Base-by-base conservation (phyloP, 1,140 invertebrate species). In the Heliconius hewitsoni region DNA sequence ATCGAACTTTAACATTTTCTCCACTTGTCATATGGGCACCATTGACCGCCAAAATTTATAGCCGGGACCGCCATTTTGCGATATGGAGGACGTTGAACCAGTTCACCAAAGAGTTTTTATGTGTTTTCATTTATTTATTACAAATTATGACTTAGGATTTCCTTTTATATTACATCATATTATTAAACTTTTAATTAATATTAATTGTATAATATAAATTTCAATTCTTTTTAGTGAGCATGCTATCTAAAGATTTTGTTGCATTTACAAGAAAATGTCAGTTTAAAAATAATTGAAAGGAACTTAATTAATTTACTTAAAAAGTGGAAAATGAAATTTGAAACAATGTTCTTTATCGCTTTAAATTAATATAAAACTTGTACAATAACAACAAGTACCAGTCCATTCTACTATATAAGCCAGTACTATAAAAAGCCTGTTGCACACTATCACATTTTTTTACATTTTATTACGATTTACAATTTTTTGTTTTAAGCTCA, bases 41-140 rank as follows among this genome's bases (percentile, higher is more conserved):
- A 85, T 86, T 83, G 82, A 84, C 74, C 82, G 50, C 81, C 81
- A 77, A 87, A 72, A 87, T 86, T 87, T 84, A 87, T 85, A 78
- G 74, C 76, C 66, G 42, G 76, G 83, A 80, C 80, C 71, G 73
- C 72, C 66, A 57, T 80, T 81, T 81, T 78, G 76, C 75, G 80
- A 83, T 82, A 80, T 76, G 55, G 76, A 66, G 82, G 70, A 46
- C 82, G 34, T 80, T 83, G 82, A 83, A 83, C 82, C 70, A 77
- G n/a, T 77, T 23, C 52, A 50, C 52, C 42, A 80, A 73, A 46
- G 71, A 73, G 46, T 57, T 77, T 80, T 80, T 76, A 71, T 71
- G 71, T 77, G 74, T 76, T 76, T 76, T 42, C 57, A 11, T 76
- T 78, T 71, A 30, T 66, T 27, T 66, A 66, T 66, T 5, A 30